These are phyloP conservation scores for Struthidea cinerea DNA, from an alignment of 2,113 vertebrate genomes.

Conservation along the genomic window DNA sequence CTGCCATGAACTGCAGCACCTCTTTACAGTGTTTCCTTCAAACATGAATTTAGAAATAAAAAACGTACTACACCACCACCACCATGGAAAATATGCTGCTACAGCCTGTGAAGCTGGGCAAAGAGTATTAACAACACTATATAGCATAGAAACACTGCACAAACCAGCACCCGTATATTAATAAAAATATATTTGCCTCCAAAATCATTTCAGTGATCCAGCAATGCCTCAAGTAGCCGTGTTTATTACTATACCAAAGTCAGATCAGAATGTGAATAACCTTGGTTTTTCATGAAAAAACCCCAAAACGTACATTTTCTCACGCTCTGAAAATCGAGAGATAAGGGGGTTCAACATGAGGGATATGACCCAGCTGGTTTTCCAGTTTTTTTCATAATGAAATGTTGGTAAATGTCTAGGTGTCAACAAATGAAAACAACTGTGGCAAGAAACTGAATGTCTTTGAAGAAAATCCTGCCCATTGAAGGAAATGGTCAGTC, in stretches of 20 bases:
- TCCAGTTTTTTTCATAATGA: neutral
- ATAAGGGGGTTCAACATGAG: neutral
- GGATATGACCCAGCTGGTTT: neutral
- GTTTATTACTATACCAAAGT: neutral
- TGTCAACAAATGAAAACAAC: neutral
- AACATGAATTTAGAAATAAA: neutral
- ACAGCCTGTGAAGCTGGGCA: neutral
- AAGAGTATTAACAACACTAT: neutral
- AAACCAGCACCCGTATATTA: neutral
- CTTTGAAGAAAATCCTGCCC: neutral
- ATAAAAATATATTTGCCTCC: neutral
- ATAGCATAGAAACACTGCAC: neutral
- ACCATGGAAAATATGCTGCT: neutral
- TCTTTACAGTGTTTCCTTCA: neutral
- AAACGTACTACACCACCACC: neutral
- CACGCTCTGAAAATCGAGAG: neutral
- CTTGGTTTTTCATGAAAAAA: neutral
- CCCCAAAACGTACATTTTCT: neutral
- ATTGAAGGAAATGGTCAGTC: neutral
- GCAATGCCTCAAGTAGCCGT: neutral
- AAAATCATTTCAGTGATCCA: neutral
- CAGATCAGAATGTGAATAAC: neutral
- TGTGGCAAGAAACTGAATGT: neutral
- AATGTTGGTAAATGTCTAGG: neutral
- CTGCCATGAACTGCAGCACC: neutral